Evolutionary conservation across 2,888 invertebrate species (phyloP), one percentile per base, ranked within the genome.

Genomic region (Metacarcinus magister): DNA sequence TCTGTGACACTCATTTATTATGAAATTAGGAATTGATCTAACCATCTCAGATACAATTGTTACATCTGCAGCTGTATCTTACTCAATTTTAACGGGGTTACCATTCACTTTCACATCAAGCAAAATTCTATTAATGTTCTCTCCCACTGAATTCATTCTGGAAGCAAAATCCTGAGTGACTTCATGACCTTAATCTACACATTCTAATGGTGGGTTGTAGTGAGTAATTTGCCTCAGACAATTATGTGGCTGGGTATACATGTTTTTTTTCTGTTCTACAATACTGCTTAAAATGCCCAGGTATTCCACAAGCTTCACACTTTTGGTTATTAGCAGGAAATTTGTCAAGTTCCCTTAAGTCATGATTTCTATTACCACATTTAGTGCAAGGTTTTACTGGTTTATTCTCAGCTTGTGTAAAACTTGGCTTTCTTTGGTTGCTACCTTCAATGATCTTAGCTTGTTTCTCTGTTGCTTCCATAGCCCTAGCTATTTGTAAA

Each of bases 51-150:
- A 90, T 39, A 90, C 89, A 16, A 90, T 39, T 32, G 89, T 32
- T 28, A 90, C 89, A 90, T 90, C 89, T 90, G 89, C 89, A 32
- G 89, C 89, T 90, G 39, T 90, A 39, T 90, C 89, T 90, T 32
- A 39, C 39, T 90, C 32, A 16, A 39, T 90, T 32, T 39, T 4
- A 16, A 90, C 39, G 8, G 16, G 16, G 8, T 90, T 90, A 28
- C 89, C 89, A 90, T 90, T 90, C 5, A 90, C 28, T 16, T 90
- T 16, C 39, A 90, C 28, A 32, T 90, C 89, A 90, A 90, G 89
- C 39, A 90, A 32, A 16, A 90, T 39, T 90, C 89, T 90, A 3
- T 39, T 16, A 16, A 16, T 90, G 32, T 39, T 90, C 16, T 39
- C 39, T 32, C 32, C 39, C 39, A 90, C 89, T 32, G 89, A 32